Evolutionary conservation across 2,888 invertebrate species (phyloP), one percentile per base, ranked within the genome.

Genomic region (Drosophila sordidula): DNA sequence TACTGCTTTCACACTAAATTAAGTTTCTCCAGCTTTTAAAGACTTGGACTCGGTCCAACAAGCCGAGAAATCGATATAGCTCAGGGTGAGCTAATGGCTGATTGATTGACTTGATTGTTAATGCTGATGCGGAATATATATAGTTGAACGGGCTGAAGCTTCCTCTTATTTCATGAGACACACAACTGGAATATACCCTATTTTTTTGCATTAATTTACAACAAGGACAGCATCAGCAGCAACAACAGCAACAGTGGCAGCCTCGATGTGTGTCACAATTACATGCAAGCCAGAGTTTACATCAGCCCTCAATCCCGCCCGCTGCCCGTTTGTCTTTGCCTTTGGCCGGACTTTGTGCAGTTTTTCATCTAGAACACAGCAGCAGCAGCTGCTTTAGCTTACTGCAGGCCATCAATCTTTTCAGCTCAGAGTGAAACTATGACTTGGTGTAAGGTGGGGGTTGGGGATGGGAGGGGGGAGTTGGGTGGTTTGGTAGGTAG

Each of bases 261-360:
- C 45, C 69, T 62, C 71, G 65, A 75, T 82, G 78, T 83, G 68
- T 85, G 80, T 78, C 75, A 75, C 65, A 74, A 67, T 57, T 67
- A 67, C 69, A 70, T 62, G 39, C 54, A 55, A 42, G 16, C 18
- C 36, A 51, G 47, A 18, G 46, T 18, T 46, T 36, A 26, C 29
- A 34, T 41, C 34, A 16, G 49, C 32, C 47, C 39, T 22, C 32
- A 8, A 0, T 4, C 22, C 12, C 1, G 8, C 14, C 41, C 32
- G 36, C 47, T 46, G 44, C 47, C 46, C 56, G 46, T 75, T 29
- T 51, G 63, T 58, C 77, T 65, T 62, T 68, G 62, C 45, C 54
- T 70, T 59, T 63, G 70, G 34, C 54, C 44, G 58, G 39, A 56
- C 51, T 46, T 36, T 18, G 36, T 61, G 59, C 72, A 68, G 62